Evolutionary conservation across 30 jellyfish, hydroid and myxozoan species (phyloP).

Genomic region (Haliclystus octoradiatus): DNA sequence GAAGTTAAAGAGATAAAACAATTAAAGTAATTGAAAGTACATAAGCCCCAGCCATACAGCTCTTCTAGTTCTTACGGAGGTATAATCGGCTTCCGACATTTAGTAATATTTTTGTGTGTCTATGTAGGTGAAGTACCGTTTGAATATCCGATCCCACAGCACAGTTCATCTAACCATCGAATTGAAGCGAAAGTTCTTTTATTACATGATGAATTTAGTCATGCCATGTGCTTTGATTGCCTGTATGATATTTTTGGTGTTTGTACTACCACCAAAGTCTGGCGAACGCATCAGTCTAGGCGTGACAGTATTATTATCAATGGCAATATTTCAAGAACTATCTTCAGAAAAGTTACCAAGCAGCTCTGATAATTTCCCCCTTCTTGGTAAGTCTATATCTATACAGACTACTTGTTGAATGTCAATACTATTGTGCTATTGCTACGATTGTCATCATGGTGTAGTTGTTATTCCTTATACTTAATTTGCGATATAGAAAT

Average conservation of each 20-base stretch:
- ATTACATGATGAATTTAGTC: conserved; percentile 79
- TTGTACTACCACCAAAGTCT: conserved; percentile 82
- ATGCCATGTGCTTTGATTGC: conserved; percentile 91
- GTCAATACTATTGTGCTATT: too few species aligned
- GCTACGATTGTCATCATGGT: too few species aligned
- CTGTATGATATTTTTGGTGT: conserved; percentile 84
- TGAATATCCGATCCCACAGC: conserved; percentile 46
- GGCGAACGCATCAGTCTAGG: conserved; percentile 95
- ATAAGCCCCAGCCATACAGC: too few species aligned
- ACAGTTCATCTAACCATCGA: conserved; percentile 24
- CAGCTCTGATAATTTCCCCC: conserved; percentile 84
- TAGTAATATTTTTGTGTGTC: too few species aligned
- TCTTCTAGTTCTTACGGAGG: too few species aligned
- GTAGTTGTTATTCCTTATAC: too few species aligned
- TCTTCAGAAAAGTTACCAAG: conserved; percentile 93
- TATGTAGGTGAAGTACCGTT: conserved; percentile 55
- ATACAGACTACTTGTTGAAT: too few species aligned
- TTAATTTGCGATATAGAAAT: too few species aligned
- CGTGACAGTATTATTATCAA: conserved; percentile 73
- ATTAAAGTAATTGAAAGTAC: too few species aligned
- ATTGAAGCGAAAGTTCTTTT: conserved; percentile 58
- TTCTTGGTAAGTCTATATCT: conserved; percentile 42
- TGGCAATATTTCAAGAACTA: conserved; percentile 93
- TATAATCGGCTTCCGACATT: too few species aligned
- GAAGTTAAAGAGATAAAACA: too few species aligned